Conservation (phyloP, 2,113 vertebrate species). For the Argyrosomus japonicus region DNA sequence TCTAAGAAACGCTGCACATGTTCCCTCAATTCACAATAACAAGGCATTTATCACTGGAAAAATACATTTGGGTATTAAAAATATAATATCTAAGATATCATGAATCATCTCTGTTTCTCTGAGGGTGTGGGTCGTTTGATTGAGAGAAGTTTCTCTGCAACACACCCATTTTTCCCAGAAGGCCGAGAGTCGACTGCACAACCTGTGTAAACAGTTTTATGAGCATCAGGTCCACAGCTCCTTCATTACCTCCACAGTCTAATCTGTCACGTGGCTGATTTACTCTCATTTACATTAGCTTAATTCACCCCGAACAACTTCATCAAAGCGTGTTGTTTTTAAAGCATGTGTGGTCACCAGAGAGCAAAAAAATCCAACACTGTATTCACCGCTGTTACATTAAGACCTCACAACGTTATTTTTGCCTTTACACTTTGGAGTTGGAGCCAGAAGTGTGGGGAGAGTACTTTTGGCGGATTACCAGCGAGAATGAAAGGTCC, state of each 20-base stretch:
- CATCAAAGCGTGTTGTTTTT: slow-evolving; percentile 29
- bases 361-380: background rate
- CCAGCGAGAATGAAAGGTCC: background rate
- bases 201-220: slow-evolving; percentile 47
- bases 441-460: no score
- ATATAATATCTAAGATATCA: background rate
- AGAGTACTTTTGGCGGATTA: background rate
- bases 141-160: background rate
- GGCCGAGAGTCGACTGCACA: slow-evolving; percentile 6
- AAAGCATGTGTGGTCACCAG: background rate
- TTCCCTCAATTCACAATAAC: background rate
- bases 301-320: slow-evolving; percentile 36
- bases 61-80: background rate
- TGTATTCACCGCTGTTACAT: background rate
- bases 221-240: slow-evolving; percentile 22
- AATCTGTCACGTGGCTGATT: slow-evolving; percentile 17
- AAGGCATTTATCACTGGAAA: background rate
- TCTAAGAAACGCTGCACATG: background rate
- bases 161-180: slow-evolving; percentile 30
- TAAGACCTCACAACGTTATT: background rate
- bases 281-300: slow-evolving; percentile 18
- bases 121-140: background rate
- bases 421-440: background rate
- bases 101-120: slow-evolving; percentile 5
- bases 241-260: slow-evolving; percentile 19